Percentiles rank a stretch among this genome's conserved stretches.
These are phyloP conservation scores for Centropus bengalensis DNA, from an alignment of 2,113 vertebrate genomes.

Conservation along the genomic window DNA sequence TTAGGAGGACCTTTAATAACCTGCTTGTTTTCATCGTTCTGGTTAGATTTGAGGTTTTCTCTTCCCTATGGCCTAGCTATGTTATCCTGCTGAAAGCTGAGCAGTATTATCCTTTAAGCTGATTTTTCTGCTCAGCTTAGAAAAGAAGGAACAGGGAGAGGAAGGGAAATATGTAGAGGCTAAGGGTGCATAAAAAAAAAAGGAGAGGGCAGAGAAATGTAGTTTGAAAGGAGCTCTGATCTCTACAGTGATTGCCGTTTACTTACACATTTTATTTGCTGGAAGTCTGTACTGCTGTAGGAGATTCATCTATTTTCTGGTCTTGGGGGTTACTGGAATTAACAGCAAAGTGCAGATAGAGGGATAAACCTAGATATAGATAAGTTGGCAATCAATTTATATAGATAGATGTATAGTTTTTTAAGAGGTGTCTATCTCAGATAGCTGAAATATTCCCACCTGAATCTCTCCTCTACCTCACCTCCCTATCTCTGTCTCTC, in stretches of 20 bases:
- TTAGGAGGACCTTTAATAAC: slow-evolving; percentile 63
- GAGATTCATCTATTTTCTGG: not conserved
- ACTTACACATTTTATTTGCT: not conserved
- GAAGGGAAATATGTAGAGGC: not conserved
- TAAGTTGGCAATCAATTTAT: slow-evolving; percentile 3
- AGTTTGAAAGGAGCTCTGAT: slow-evolving; percentile 21
- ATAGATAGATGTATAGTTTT: not conserved
- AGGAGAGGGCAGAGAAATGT: not conserved
- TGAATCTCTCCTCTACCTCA: not conserved
- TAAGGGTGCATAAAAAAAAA: not conserved
- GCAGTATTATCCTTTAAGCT: slow-evolving; percentile 66
- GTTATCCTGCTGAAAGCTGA: slow-evolving; percentile 69
- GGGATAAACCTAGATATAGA: not conserved
- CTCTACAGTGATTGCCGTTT: slow-evolving; percentile 16
- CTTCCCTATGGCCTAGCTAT: slow-evolving; percentile 53
- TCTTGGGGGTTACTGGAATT: not conserved
- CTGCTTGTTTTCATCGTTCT: slow-evolving; percentile 56
- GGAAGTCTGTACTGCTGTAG: not conserved
- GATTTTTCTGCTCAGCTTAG: slow-evolving; percentile 62
- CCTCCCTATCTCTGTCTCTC: not conserved
- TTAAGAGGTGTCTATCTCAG: not conserved
- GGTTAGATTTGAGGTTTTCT: slow-evolving; percentile 54
- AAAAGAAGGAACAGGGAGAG: slow-evolving; percentile 9
- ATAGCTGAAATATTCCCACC: not conserved
- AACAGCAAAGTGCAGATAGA: not conserved